Percentiles rank a stretch among this genome's conserved stretches.
phyloP scores from a whole-genome alignment of 2,113 vertebrate genomes.

The Erpornis zantholeuca region DNA sequence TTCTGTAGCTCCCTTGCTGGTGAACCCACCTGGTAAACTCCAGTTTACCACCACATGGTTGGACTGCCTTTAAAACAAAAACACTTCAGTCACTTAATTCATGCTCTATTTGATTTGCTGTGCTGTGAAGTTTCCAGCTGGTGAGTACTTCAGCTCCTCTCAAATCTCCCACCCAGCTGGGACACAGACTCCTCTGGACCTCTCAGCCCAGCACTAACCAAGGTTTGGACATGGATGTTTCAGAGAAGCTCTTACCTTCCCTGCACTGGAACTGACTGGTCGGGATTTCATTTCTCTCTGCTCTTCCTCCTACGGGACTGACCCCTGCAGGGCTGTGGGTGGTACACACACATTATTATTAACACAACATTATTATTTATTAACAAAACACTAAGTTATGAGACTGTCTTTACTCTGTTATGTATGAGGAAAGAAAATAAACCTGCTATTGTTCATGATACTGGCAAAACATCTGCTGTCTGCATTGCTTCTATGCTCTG shows the following conservation, averaged over 20 bases:
- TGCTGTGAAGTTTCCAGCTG: neutral
- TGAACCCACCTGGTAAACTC: neutral
- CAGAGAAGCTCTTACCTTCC: neutral
- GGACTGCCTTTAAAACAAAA: neutral
- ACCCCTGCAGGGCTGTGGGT: neutral
- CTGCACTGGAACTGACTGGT: neutral
- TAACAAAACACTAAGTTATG: neutral
- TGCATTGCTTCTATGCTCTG: fast-evolving
- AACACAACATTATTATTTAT: constrained; percentile 17
- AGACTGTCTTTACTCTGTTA: neutral
- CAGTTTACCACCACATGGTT: neutral
- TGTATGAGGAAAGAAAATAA: constrained; percentile 4
- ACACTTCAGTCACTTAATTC: neutral
- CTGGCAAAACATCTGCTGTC: neutral
- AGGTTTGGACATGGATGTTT: neutral
- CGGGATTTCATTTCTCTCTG: neutral
- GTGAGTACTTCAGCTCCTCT: neutral
- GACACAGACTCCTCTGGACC: neutral
- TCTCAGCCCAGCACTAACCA: neutral
- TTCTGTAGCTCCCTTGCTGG: neutral
- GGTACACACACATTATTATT: neutral
- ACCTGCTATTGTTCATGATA: neutral
- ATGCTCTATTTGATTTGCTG: fast-evolving
- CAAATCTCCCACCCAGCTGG: neutral
- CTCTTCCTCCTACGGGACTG: neutral